phyloP scores from a whole-genome alignment of 1,140 invertebrate species.

The Aleiodes sp. region DNA sequence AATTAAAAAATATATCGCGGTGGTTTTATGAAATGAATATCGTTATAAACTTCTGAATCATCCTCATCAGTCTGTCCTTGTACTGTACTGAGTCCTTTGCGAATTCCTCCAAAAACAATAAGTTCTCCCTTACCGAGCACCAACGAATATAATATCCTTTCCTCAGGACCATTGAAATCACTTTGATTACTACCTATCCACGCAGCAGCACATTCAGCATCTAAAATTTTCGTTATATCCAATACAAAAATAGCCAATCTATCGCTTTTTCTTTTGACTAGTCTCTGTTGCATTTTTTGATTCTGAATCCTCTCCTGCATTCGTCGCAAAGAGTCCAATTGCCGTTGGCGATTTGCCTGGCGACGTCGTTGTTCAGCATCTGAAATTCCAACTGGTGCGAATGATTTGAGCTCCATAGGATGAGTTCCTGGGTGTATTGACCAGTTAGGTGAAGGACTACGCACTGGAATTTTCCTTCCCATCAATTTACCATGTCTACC shows the following conservation, averaged over 20 bases:
- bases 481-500: conserved; percentile 73
- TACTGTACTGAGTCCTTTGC: conserved; percentile 72
- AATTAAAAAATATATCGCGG: conserved; percentile 77
- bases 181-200: conserved; percentile 79
- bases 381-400: conserved; percentile 47
- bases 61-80: conserved; percentile 60
- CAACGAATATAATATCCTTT: conserved; percentile 89
- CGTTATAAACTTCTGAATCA: conserved; percentile 76
- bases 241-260: conserved; percentile 86
- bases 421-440: conserved; percentile 11
- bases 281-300: conserved; percentile 47
- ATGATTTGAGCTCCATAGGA: neutral
- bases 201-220: conserved; percentile 72
- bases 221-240: conserved; percentile 80
- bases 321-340: conserved; percentile 70
- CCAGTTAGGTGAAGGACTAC: conserved; percentile 32
- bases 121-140: conserved; percentile 90
- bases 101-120: conserved; percentile 93
- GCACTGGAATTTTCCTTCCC: conserved; percentile 36
- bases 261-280: conserved; percentile 60
- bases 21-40: conserved; percentile 81
- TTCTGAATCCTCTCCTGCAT: conserved; percentile 70
- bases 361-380: conserved; percentile 63
- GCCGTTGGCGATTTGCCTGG: conserved; percentile 68
- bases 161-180: conserved; percentile 79